Percentiles rank a stretch among this genome's conserved stretches.
Evolutionary conservation across 2,113 vertebrate species (phyloP).

Genomic region (Crotalus horridus): DNA sequence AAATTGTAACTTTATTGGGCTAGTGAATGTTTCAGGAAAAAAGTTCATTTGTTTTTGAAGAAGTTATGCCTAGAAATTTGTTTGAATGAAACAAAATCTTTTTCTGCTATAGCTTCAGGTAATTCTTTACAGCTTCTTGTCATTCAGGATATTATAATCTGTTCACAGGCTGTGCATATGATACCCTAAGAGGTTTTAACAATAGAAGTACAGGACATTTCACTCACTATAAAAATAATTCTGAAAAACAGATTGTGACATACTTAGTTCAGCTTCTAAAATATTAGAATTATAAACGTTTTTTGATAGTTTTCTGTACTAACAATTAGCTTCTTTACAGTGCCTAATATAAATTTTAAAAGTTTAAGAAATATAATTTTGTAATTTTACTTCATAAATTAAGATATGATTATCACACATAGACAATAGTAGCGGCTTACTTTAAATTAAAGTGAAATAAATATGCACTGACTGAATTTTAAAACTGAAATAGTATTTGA

Average conservation of each 20-base stretch:
- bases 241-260: slow-evolving; percentile 33
- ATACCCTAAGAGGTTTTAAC: slow-evolving; percentile 48
- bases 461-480: slow-evolving; percentile 28
- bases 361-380: slow-evolving; percentile 23
- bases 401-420: slow-evolving; percentile 21
- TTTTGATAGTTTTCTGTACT: slow-evolving; percentile 46
- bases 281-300: slow-evolving; percentile 44
- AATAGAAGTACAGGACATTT: slow-evolving; percentile 62
- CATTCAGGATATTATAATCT: slow-evolving; percentile 41
- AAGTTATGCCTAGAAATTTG: slow-evolving; percentile 24
- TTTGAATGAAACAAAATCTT: slow-evolving; percentile 41
- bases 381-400: slow-evolving; percentile 18
- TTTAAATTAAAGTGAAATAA: slow-evolving; percentile 2
- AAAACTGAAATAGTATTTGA: slow-evolving; percentile 20
- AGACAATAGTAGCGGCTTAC: slow-evolving; percentile 26
- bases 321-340: slow-evolving; percentile 7
- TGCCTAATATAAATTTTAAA: slow-evolving; percentile 18
- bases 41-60: slow-evolving; percentile 30
- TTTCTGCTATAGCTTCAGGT: slow-evolving; percentile 43
- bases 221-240: slow-evolving; percentile 48
- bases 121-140: slow-evolving; percentile 42
- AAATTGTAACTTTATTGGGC: slow-evolving; percentile 26
- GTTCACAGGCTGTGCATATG: slow-evolving; percentile 44
- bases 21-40: neutral
- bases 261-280: slow-evolving; percentile 43